Evolutionary conservation across 2,797 vertebrate species (phyloP), one percentile per base, ranked within the genome.

Genomic region (Cossypha niveicapilla): DNA sequence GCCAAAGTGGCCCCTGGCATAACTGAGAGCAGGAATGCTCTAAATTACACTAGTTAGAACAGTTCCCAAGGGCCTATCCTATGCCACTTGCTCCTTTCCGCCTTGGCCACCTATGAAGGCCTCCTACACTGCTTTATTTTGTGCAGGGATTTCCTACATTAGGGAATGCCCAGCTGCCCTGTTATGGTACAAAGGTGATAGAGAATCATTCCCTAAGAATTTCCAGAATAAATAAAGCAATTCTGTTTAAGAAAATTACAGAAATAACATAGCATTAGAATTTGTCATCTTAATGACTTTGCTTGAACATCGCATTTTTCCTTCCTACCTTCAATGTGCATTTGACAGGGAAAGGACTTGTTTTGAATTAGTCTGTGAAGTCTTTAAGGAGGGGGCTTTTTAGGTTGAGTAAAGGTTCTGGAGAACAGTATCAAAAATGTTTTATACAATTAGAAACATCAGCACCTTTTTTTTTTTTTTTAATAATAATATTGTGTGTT

Each of bases 1-100:
- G 94, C 95, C 96, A 96, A 94, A 94, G 93, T 94, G 93, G 94
- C 95, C 86, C 93, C 93, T 95, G 96, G 94, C 92, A 95, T 94
- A 94, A 95, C 95, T 94, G 88, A 93, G 92, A 92, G 95, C 71
- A 93, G 94, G 94, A 94, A 94, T 94, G 83, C 88, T 96, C 95
- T 95, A 94, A 96, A 96, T 95, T 94, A 94, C 81, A 54, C 92
- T 94, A 95, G 93, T 94, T 96, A 95, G 94, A 95, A 96, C 86
- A 85, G 92, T 94, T 90, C 96, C 95, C 95, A 86, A 71, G 95
- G 95, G 93, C 94, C 93, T 95, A 96, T 94, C 93, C 92, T 94
- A 90, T 96, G 96, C 96, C 93, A 96, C 93, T 96, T 94, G 90
- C 78, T 96, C 83, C 92, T 95, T 96, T 94, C 92, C 17, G 42